A percentile compares a stretch with the other conserved stretches of the same genome.
Conservation (phyloP, 2,797 vertebrate species). For the Pitangus sulphuratus region DNA sequence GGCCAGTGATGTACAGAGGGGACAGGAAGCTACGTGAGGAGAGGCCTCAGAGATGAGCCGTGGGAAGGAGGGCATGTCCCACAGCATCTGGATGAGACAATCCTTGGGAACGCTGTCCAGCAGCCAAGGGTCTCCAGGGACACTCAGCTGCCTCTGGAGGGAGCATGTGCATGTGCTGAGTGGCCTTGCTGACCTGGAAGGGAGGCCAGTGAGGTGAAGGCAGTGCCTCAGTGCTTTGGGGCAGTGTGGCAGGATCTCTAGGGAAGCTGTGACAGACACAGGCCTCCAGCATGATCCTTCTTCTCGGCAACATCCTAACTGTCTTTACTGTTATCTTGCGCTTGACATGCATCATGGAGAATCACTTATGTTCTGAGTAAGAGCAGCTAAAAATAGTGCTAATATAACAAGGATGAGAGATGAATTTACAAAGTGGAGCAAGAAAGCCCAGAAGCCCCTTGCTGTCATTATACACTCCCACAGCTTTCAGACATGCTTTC, state of each 20-base stretch:
- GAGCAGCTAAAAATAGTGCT: slow-evolving; percentile 47
- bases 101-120: not conserved
- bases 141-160: not conserved
- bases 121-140: not conserved
- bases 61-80: not conserved
- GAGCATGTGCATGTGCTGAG: not conserved
- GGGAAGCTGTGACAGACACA: not conserved
- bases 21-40: not conserved
- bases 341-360: not conserved
- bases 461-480: not conserved
- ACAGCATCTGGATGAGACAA: not conserved
- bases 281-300: not conserved
- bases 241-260: not conserved
- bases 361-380: not conserved
- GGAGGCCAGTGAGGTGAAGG: not conserved
- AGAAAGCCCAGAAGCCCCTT: slow-evolving; percentile 38
- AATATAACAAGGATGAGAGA: not conserved
- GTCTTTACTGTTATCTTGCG: not conserved
- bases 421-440: not conserved
- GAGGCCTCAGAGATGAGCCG: not conserved
- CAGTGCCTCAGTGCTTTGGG: not conserved
- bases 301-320: not conserved
- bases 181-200: not conserved
- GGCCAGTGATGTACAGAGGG: not conserved
- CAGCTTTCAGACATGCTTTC: not conserved